These are phyloP conservation scores for Hemibagrus wyckioides DNA, from an alignment of 2,113 vertebrate species.

Conservation along the genomic window DNA sequence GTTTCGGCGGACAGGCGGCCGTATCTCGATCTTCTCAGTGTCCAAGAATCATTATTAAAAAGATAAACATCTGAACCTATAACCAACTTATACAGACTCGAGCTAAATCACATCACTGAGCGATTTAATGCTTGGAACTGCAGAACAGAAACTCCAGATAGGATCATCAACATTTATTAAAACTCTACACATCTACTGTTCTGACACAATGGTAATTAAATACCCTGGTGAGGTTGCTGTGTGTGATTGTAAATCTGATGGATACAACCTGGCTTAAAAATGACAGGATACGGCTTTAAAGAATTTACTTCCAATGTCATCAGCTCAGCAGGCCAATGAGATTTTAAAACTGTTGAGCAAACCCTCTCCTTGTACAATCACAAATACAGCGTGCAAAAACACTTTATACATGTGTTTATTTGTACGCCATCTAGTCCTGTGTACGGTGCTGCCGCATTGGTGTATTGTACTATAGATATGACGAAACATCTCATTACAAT, in stretches of 20 bases:
- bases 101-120: not conserved
- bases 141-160: not conserved
- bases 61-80: not conserved
- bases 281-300: not conserved
- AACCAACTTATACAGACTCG: not conserved
- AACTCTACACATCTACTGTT: not conserved
- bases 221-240: not conserved
- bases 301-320: not conserved
- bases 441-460: not conserved
- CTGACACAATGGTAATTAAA: not conserved
- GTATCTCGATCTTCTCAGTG: not conserved
- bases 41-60: not conserved
- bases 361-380: not conserved
- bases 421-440: not conserved
- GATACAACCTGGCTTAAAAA: not conserved
- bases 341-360: not conserved
- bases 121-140: not conserved
- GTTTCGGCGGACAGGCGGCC: not conserved
- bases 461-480: no score
- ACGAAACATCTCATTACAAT: no score
- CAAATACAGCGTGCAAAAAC: not conserved
- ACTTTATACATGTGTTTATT: not conserved
- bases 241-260: not conserved
- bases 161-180: not conserved
- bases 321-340: not conserved